These are phyloP conservation scores for Phaonia tiefii DNA, from an alignment of 2,888 invertebrate species.

Conservation along the genomic window DNA sequence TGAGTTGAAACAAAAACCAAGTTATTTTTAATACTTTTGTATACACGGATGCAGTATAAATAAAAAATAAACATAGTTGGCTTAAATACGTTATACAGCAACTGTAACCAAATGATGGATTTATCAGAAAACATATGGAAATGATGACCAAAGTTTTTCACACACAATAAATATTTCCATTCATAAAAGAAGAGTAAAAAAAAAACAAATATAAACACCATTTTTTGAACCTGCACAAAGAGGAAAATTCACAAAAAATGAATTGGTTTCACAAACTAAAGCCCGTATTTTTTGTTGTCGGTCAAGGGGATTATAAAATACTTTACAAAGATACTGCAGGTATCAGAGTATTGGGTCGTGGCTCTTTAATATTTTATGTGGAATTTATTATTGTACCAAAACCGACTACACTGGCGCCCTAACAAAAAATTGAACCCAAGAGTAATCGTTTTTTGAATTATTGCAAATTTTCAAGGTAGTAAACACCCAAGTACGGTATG, in stretches of 20 bases:
- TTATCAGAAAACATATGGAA: constrained; percentile 52
- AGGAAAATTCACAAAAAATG: background rate
- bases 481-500: no score
- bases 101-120: constrained; percentile 51
- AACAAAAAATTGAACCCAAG: no score
- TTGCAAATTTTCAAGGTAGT: no score
- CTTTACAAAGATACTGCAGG: no score
- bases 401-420: no score
- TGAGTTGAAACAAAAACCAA: constrained; percentile 21
- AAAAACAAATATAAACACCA: background rate
- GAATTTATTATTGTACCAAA: no score
- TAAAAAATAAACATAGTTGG: background rate
- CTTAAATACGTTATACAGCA: background rate
- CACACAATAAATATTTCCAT: background rate
- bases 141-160: constrained; percentile 32
- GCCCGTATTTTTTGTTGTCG: background rate
- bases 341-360: no score
- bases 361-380: no score
- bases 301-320: background rate
- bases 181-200: no score
- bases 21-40: background rate
- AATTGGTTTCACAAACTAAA: background rate
- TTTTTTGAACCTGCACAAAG: background rate
- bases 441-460: no score
- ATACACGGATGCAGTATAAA: background rate